Evolutionary conservation across 1,140 invertebrate genomes (phyloP), one percentile per base, ranked within the genome.

Genomic region (Achatina immaculata): DNA sequence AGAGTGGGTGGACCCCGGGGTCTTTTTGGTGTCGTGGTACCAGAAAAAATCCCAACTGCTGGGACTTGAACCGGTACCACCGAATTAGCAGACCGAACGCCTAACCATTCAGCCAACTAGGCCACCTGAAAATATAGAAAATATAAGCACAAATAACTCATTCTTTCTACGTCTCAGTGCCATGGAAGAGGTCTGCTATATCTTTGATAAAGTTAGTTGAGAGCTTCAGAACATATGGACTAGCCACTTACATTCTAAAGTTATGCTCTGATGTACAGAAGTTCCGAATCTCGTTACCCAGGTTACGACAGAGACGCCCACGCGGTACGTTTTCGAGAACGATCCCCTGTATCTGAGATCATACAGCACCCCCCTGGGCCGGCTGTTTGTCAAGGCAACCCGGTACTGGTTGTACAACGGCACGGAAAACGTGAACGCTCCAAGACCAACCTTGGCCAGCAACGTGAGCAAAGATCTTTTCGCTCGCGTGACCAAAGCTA

Each of bases 341-440:
- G 71, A 73, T 21, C 19, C 43, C 7, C 16, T 48, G 42, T 24
- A 48, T 31, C 43, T 73, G 42, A 24, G 0, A 1, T 73, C 42
- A 19, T 1, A 73, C 43, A 73, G 71, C 24, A 11, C 24, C 2
- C 11, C 38, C 11, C 42, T 73, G 1, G 71, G 71, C 28, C 4
- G 45, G 24, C 43, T 73, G 43, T 73, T 73, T 21, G 42, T 43
- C 3, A 16, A 21, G 21, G 21, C 71, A 1, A 51, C 34, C 1
- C 71, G 71, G 1, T 43, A 48, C 3, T 73, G 71, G 71, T 24
- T 73, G 21, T 48, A 28, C 43, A 73, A 73, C 71, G 34, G 42
- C 9, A 73, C 71, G 16, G n/a, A n/a, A n/a, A 34, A 34, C 34
- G 40, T 73, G 19, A 73, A 19, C 14, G 4, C 31, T 1, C 40